A percentile compares a stretch with the other conserved stretches of the same genome.
Evolutionary conservation across 1,140 invertebrate genomes (phyloP).

Genomic region (Cepaea nemoralis): DNA sequence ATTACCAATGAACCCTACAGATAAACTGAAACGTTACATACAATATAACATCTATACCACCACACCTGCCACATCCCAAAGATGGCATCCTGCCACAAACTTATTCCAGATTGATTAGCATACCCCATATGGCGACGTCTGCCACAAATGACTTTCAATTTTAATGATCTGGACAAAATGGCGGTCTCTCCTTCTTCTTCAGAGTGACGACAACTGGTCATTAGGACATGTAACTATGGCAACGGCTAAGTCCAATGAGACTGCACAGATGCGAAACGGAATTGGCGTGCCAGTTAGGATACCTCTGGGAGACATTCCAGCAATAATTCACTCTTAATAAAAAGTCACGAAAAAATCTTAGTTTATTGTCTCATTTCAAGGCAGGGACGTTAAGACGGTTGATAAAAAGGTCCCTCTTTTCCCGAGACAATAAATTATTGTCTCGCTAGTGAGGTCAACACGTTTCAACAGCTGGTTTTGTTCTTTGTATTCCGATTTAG

Average conservation of each 20-base stretch:
- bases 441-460: background rate
- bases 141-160: background rate
- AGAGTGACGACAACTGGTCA: background rate
- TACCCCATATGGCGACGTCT: too few relatives aligned
- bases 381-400: background rate
- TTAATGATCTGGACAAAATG: constrained; percentile 3
- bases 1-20: too few relatives aligned
- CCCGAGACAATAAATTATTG: background rate
- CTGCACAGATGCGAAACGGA: constrained; percentile 12
- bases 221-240: background rate
- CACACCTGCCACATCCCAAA: too few relatives aligned
- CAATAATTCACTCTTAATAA: background rate
- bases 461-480: too few relatives aligned
- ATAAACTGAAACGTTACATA: too few relatives aligned
- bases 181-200: background rate
- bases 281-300: background rate
- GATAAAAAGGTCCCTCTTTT: background rate
- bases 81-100: too few relatives aligned
- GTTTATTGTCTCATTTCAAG: background rate
- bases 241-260: background rate
- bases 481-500: too few relatives aligned
- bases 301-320: background rate
- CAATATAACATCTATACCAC: too few relatives aligned
- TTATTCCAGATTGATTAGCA: too few relatives aligned
- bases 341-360: background rate